Evolutionary conservation across 2,113 vertebrate species (phyloP).

Genomic region (Bujurquina vittata): DNA sequence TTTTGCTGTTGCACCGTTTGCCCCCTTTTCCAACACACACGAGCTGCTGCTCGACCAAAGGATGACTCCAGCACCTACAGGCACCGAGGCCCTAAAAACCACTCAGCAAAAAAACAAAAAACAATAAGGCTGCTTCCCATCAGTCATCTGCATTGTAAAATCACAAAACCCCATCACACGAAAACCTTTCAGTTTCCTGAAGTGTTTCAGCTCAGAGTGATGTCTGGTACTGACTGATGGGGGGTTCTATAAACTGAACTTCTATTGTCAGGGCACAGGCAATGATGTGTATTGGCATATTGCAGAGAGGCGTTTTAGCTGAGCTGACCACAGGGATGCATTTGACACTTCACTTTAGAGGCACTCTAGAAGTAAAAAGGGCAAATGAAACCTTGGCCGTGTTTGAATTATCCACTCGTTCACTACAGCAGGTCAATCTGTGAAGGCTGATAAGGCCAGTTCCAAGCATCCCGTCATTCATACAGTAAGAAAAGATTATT

Average conservation of each 20-base stretch:
- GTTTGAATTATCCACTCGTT: no score
- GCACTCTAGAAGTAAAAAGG: background rate
- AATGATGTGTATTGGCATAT: background rate
- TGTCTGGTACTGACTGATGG: conserved; percentile 4
- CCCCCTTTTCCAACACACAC: background rate
- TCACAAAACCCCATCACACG: background rate
- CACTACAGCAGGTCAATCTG: no score
- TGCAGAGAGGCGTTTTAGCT: background rate
- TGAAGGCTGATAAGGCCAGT: no score
- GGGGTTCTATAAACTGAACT: rapidly evolving
- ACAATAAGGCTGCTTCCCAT: conserved; percentile 49
- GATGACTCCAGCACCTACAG: conserved; percentile 28
- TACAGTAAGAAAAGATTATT: no score
- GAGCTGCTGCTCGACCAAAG: background rate
- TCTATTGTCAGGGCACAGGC: background rate
- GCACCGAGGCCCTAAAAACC: conserved; percentile 42
- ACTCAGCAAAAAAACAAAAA: conserved; percentile 42
- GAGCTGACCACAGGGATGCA: background rate
- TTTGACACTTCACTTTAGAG: background rate
- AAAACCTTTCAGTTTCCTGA: background rate
- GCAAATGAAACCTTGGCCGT: background rate
- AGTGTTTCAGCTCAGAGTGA: conserved; percentile 10
- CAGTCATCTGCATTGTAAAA: conserved; percentile 11
- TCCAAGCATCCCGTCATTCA: no score
- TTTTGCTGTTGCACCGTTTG: background rate